phyloP scores from a whole-genome alignment of 2,888 invertebrate species.

The Noctua janthe region DNA sequence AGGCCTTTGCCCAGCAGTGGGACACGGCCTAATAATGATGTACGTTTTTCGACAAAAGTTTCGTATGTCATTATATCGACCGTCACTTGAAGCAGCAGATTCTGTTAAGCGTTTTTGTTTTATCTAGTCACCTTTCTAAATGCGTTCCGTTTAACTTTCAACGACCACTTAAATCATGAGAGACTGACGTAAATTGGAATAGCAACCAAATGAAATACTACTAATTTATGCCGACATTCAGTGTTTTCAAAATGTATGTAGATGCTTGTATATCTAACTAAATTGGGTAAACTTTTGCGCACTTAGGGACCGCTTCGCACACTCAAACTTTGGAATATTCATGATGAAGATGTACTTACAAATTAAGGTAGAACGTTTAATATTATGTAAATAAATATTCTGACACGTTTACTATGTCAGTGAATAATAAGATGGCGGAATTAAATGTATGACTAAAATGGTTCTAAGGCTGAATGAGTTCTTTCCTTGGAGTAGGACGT shows the following conservation, averaged over 20 bases:
- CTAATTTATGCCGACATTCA: conserved; percentile 52
- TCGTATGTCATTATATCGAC: neutral
- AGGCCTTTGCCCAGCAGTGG: too few species aligned
- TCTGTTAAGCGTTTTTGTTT: neutral
- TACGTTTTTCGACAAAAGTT: neutral
- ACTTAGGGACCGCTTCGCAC: conserved; percentile 48
- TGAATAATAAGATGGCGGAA: conserved; percentile 61
- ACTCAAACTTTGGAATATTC: conserved; percentile 61
- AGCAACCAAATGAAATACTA: conserved; percentile 43
- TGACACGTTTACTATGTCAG: conserved; percentile 51
- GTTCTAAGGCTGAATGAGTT: conserved; percentile 28
- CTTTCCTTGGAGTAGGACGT: conserved; percentile 12
- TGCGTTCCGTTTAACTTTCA: conserved; percentile 9
- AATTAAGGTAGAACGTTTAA: conserved; percentile 66
- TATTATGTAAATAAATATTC: conserved; percentile 73
- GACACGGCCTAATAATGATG: neutral
- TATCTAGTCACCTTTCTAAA: neutral
- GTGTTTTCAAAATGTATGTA: conserved; percentile 55
- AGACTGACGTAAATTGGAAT: conserved; percentile 42
- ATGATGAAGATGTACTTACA: conserved; percentile 61
- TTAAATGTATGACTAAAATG: conserved; percentile 45
- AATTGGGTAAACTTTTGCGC: conserved; percentile 64
- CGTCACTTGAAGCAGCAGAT: neutral
- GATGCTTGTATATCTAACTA: conserved; percentile 49
- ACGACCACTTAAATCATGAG: conserved; percentile 18